phyloP scores from a whole-genome alignment of 1,140 invertebrate species.

The Babylonia areolata region DNA sequence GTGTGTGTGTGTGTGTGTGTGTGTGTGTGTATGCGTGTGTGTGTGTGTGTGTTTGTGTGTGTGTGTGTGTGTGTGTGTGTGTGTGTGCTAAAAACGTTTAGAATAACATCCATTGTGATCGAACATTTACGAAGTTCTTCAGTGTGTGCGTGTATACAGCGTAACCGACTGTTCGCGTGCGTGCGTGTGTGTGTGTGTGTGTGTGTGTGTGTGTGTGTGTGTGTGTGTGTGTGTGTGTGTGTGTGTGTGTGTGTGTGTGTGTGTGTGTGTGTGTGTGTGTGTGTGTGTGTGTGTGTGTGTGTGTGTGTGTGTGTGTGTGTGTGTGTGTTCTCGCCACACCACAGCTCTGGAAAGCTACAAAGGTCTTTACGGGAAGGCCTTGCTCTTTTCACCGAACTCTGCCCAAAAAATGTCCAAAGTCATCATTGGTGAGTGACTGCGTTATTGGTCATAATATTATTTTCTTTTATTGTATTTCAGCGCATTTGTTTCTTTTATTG shows the following conservation, averaged over 20 bases:
- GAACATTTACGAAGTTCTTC: too few relatives aligned
- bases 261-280: background rate
- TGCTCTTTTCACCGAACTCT: background rate
- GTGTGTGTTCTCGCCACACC: background rate
- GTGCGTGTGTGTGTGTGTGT: background rate
- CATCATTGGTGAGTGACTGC: background rate
- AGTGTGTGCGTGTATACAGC: too few relatives aligned
- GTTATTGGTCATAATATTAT: too few relatives aligned
- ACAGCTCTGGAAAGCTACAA: background rate
- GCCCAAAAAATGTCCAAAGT: background rate
- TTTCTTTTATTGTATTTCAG: too few relatives aligned
- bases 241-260: background rate
- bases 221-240: background rate
- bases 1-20: conserved; percentile 31
- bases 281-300: background rate
- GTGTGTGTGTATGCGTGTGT: background rate
- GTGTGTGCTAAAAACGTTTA: too few relatives aligned
- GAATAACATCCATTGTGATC: too few relatives aligned
- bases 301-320: conserved; percentile 9
- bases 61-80: background rate
- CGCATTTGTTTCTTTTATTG: too few relatives aligned
- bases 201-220: background rate
- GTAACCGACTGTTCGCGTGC: too few relatives aligned
- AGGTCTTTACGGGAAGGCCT: background rate
- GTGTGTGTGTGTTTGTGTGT: too few relatives aligned